Conservation (phyloP, 2,888 invertebrate species). For the Oligia latruncula region DNA sequence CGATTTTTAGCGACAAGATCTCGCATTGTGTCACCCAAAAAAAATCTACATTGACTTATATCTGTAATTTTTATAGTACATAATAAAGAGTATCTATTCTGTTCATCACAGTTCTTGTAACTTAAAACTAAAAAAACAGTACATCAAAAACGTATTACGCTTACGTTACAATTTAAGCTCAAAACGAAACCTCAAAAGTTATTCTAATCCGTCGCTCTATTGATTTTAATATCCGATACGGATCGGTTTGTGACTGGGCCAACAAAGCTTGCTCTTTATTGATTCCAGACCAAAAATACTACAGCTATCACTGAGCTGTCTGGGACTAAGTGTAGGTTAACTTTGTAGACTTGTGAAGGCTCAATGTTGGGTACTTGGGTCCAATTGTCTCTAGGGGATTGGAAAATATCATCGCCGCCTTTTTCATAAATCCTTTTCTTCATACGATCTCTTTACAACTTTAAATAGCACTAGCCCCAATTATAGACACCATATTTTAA, state of each 20-base stretch:
- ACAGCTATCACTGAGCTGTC: slow-evolving; percentile 19
- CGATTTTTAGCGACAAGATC: background rate
- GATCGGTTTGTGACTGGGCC: slow-evolving; percentile 23
- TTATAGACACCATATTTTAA: background rate
- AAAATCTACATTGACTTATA: background rate
- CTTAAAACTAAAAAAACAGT: background rate
- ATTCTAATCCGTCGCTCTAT: slow-evolving; percentile 37
- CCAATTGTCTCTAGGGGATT: background rate
- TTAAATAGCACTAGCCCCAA: background rate
- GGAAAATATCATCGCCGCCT: background rate
- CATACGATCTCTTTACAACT: background rate
- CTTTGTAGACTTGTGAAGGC: background rate
- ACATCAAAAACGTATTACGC: background rate
- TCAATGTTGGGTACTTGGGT: background rate
- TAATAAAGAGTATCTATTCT: background rate
- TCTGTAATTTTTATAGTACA: background rate
- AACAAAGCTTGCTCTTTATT: slow-evolving; percentile 21
- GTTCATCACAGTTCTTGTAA: background rate
- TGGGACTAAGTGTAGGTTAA: slow-evolving; percentile 21
- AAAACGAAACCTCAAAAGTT: slow-evolving; percentile 40
- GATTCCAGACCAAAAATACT: slow-evolving; percentile 45
- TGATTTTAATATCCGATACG: slow-evolving; percentile 48
- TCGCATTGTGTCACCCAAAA: background rate
- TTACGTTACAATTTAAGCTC: background rate
- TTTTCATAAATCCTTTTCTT: background rate